A percentile compares a stretch with the other conserved stretches of the same genome.
Conservation (phyloP, 2,113 vertebrate species). For the Brienomyrus longianalis region DNA sequence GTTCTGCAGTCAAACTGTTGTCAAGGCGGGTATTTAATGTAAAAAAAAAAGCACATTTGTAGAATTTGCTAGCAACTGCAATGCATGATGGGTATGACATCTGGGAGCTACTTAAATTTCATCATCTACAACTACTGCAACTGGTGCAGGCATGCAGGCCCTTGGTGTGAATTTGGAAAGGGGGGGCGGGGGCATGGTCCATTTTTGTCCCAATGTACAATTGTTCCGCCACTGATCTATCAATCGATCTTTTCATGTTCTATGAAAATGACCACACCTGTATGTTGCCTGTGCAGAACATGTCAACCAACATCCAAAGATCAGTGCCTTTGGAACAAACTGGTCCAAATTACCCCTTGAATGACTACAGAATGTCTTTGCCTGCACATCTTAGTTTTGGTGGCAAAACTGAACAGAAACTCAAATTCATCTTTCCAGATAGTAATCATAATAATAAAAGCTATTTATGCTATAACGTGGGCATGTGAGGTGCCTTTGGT, state of each 20-base stretch:
- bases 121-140: too few species aligned
- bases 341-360: not conserved
- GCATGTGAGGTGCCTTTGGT: not conserved
- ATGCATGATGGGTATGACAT: too few species aligned
- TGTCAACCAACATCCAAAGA: not conserved
- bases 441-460: not conserved
- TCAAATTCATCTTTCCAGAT: not conserved
- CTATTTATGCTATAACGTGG: not conserved
- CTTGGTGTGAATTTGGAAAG: too few species aligned
- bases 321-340: not conserved
- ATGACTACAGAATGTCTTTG: not conserved
- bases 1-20: too few species aligned
- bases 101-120: too few species aligned
- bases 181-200: too few species aligned
- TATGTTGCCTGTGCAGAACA: not conserved
- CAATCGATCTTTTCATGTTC: not conserved
- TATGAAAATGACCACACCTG: not conserved
- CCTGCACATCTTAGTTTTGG: not conserved
- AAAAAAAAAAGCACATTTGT: not conserved
- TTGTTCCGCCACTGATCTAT: too few species aligned
- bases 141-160: too few species aligned
- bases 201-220: too few species aligned
- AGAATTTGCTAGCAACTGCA: too few species aligned
- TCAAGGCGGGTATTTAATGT: too few species aligned
- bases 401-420: not conserved